phyloP scores from a whole-genome alignment of 2,888 invertebrate genomes.

The Phyllotreta cruciferae region DNA sequence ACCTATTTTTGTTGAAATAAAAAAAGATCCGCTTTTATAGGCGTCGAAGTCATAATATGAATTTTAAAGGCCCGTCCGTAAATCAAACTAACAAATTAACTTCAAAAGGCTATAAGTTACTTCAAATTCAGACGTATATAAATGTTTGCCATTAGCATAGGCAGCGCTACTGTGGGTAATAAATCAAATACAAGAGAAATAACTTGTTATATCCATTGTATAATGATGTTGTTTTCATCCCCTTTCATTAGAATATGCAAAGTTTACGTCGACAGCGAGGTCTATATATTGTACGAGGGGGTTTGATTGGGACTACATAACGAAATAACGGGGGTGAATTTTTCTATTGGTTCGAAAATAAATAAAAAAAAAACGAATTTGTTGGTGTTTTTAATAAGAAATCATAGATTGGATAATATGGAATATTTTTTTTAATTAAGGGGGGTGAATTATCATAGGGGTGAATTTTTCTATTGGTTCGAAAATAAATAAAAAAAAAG shows the following conservation, averaged over 20 bases:
- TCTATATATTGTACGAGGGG: slow-evolving; percentile 41
- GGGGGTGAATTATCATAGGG: too few species aligned
- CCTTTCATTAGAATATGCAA: slow-evolving; percentile 56
- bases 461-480: neutral
- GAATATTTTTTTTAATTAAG: too few species aligned
- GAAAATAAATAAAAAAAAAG: neutral
- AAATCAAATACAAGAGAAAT: slow-evolving; percentile 61
- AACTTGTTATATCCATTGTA: slow-evolving; percentile 61
- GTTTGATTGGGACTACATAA: slow-evolving; percentile 26
- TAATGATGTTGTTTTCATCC: slow-evolving; percentile 61
- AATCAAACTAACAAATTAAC: slow-evolving; percentile 63
- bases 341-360: neutral
- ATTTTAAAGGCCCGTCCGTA: slow-evolving; percentile 55
- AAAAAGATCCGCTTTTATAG: slow-evolving; percentile 41
- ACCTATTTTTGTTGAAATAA: slow-evolving; percentile 24
- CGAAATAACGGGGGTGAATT: slow-evolving; percentile 7
- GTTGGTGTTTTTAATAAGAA: neutral
- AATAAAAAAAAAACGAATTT: neutral
- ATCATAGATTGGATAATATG: too few species aligned
- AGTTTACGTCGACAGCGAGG: slow-evolving; percentile 44
- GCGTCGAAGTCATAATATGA: slow-evolving; percentile 42
- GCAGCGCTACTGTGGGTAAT: slow-evolving; percentile 59
- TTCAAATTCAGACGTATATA: slow-evolving; percentile 59
- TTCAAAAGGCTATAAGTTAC: slow-evolving; percentile 60
- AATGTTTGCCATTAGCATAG: slow-evolving; percentile 62